These are phyloP conservation scores for Rotaria magnacalcarata DNA, from an alignment of 2,888 invertebrate species.

Conservation along the genomic window DNA sequence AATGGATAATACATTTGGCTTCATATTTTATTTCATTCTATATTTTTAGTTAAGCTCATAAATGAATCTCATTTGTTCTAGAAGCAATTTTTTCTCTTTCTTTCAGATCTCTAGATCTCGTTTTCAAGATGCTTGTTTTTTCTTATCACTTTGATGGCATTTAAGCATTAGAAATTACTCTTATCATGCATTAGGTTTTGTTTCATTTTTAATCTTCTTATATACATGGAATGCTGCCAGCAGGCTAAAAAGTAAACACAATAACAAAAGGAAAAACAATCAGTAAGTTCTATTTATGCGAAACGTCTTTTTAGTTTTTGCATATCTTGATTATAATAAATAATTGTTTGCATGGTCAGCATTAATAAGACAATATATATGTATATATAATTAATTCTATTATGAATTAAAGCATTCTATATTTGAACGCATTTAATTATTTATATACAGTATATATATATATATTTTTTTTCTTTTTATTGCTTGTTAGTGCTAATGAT, in stretches of 20 bases:
- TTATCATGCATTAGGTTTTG: neutral
- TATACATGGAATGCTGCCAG: neutral
- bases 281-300: neutral
- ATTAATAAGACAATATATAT: neutral
- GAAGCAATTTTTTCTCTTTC: too few relatives aligned
- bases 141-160: neutral
- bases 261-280: neutral
- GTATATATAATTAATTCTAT: neutral
- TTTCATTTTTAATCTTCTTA: neutral
- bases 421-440: neutral
- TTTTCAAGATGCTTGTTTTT: too few relatives aligned
- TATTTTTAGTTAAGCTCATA: neutral
- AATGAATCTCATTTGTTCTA: too few relatives aligned
- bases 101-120: too few relatives aligned
- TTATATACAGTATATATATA: neutral
- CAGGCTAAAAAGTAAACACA: too few relatives aligned
- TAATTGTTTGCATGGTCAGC: too few relatives aligned
- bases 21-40: neutral
- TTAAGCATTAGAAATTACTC: neutral
- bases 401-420: neutral
- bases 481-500: neutral
- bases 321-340: neutral
- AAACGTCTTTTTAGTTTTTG: neutral
- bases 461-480: too few relatives aligned
- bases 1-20: neutral